phyloP scores from a whole-genome alignment of 2,113 vertebrate genomes.

The Amblyopsis rosae region DNA sequence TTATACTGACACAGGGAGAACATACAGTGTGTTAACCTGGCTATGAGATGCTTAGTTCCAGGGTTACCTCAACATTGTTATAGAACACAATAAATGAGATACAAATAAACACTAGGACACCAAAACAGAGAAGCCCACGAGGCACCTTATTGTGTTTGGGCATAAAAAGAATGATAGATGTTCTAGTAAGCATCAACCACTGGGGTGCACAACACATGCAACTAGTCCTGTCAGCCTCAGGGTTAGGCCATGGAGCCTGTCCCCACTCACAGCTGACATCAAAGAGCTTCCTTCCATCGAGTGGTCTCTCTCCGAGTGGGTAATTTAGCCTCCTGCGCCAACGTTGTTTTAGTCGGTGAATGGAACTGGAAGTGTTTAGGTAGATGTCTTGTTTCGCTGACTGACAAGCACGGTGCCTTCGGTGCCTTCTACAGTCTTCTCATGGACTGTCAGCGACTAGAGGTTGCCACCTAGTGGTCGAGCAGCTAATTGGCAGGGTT shows the following conservation, averaged over 20 bases:
- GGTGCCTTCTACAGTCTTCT: not conserved
- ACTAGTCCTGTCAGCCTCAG: slow-evolving; percentile 21
- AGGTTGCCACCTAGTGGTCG: slow-evolving; percentile 58
- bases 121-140: not conserved
- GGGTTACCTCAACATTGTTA: too few species aligned
- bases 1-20: too few species aligned
- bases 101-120: too few species aligned
- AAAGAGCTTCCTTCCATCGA: slow-evolving; percentile 62
- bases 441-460: slow-evolving; percentile 15
- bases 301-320: slow-evolving; percentile 36
- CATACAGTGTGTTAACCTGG: too few species aligned
- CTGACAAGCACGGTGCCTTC: not conserved
- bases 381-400: not conserved
- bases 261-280: slow-evolving; percentile 31
- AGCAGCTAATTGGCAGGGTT: slow-evolving; percentile 9
- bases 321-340: slow-evolving; percentile 34
- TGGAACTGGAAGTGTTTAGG: slow-evolving; percentile 17
- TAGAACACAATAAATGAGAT: too few species aligned
- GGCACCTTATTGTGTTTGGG: not conserved
- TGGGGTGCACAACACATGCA: too few species aligned
- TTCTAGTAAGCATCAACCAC: too few species aligned
- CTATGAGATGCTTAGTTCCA: too few species aligned
- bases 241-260: slow-evolving; percentile 21
- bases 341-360: slow-evolving; percentile 20
- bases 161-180: not conserved